Base-by-base conservation (phyloP, 2,797 vertebrate species). In the Cuculus canorus region DNA sequence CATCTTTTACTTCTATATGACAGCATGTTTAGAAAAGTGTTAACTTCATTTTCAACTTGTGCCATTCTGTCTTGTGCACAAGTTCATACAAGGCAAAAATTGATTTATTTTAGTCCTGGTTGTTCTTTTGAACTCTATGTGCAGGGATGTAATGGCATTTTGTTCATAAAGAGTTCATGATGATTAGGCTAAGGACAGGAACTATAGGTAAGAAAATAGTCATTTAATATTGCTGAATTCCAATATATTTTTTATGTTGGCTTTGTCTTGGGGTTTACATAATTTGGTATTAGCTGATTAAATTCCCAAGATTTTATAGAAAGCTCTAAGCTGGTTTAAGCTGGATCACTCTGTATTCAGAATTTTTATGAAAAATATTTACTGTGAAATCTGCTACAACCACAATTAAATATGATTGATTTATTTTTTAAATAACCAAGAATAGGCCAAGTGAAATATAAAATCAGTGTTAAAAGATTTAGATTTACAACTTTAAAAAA, bases 41-140 rank as follows among this genome's bases (percentile, higher is more conserved):
- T 92, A 82, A 56, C 27, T 72, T 89, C 25, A 84, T 85, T 95
- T 94, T 88, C 84, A 80, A 35, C 57, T 75, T 92, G 64, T 75
- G 69, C 11, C 6, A 35, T 80, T 87, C 57, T 60, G 18, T 68
- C 33, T 73, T 60, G 3, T 59, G 25, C 11, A 43, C 13, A 76
- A 43, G 33, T 72, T 82, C 59, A 24, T 8, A 17, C 32, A 90
- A 77, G 37, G 17, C 13, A 82, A 91, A 79, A 87, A 17, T 3
- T 19, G 21, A 28, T 63, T 90, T 92, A 45, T 87, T 88, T 79
- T 73, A 5, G 4, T 66, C 17, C 13, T 59, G 10, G 4, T 17
- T 60, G 32, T 35, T 59, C 11, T 35, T 80, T 69, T 71, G 12
- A 70, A 37, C 10, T 28, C 3, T 10, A 10, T 53, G 12, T 43